These are phyloP conservation scores for Toxostoma redivivum DNA, from an alignment of 2,113 vertebrate genomes.

Conservation along the genomic window DNA sequence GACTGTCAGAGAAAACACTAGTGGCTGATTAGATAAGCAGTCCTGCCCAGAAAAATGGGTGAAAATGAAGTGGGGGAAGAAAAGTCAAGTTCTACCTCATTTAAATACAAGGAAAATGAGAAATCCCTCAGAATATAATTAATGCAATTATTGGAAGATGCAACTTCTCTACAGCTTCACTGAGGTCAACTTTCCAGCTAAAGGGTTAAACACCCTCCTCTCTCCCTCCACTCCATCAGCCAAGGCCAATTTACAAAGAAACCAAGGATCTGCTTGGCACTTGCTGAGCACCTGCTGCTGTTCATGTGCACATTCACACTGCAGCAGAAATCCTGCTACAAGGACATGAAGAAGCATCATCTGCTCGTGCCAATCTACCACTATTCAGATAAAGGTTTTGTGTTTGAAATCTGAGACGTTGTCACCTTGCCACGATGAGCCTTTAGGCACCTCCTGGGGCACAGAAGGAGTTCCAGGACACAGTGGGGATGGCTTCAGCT, in stretches of 20 bases:
- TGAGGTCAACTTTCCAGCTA: background rate
- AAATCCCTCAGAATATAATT: background rate
- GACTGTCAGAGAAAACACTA: conserved; percentile 52
- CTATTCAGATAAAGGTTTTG: background rate
- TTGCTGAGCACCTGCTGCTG: background rate
- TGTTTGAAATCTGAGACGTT: background rate
- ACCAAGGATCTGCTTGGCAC: background rate
- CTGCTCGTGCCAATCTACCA: background rate
- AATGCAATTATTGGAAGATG: background rate
- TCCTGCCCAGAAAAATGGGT: background rate
- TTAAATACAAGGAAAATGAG: background rate
- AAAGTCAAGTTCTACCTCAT: background rate
- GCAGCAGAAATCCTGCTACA: background rate
- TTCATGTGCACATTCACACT: background rate
- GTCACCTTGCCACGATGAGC: background rate
- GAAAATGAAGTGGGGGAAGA: background rate
- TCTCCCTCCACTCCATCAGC: background rate
- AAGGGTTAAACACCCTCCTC: background rate
- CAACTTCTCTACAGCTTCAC: background rate
- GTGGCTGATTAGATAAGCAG: conserved; percentile 59
- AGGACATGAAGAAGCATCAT: background rate
- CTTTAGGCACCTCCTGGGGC: background rate
- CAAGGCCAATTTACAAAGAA: background rate
- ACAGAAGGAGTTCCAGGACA: background rate
- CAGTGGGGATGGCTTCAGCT: background rate